A percentile compares a stretch with the other conserved stretches of the same genome.
These are phyloP conservation scores for Penaeus vannamei DNA, from an alignment of 1,140 invertebrate species.

Conservation along the genomic window DNA sequence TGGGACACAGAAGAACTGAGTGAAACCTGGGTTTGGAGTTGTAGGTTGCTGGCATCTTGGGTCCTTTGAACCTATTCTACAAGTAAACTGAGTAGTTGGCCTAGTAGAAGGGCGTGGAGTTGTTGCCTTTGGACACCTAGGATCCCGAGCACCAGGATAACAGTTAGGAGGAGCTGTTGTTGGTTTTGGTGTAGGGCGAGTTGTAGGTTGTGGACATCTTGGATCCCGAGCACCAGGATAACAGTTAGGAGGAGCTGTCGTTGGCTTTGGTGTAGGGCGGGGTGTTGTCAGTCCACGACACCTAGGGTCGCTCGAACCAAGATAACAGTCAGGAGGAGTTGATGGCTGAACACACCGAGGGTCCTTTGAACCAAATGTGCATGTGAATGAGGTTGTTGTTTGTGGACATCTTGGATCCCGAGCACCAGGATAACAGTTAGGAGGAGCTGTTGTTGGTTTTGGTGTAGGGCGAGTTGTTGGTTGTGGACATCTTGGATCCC, in stretches of 20 bases:
- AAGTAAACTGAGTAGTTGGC: slow-evolving; percentile 14
- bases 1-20: slow-evolving; percentile 69
- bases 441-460: background rate
- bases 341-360: slow-evolving; percentile 30
- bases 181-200: slow-evolving; percentile 20
- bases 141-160: slow-evolving; percentile 31
- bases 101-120: slow-evolving; percentile 46
- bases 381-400: background rate
- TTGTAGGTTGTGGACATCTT: slow-evolving; percentile 69
- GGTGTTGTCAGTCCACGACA: slow-evolving; percentile 68
- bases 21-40: slow-evolving; percentile 22
- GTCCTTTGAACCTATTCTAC: slow-evolving; percentile 56
- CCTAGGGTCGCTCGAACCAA: slow-evolving; percentile 70
- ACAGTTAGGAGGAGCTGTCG: background rate
- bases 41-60: slow-evolving; percentile 39
- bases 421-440: slow-evolving; percentile 36
- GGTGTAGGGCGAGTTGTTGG: slow-evolving; percentile 68
- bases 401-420: slow-evolving; percentile 75
- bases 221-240: slow-evolving; percentile 53
- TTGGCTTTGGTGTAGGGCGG: slow-evolving; percentile 69
- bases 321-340: slow-evolving; percentile 68
- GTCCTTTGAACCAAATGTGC: slow-evolving; percentile 55
- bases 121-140: slow-evolving; percentile 68
- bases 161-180: background rate
- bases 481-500: slow-evolving; percentile 73